Percentiles rank a stretch among this genome's conserved stretches.
Conservation (phyloP, 2,888 invertebrate species). For the Drosophila macrospina region DNA sequence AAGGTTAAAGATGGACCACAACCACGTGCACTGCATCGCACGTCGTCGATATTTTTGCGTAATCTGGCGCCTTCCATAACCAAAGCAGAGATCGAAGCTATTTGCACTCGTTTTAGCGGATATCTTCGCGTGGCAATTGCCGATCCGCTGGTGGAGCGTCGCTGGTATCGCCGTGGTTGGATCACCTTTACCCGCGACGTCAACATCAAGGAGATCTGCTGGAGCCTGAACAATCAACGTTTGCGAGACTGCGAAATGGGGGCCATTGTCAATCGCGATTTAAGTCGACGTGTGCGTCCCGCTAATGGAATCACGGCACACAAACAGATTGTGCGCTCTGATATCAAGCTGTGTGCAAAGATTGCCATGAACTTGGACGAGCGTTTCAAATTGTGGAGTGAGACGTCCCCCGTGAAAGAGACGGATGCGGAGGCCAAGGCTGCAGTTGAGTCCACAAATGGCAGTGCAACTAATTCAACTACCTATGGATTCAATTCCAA, state of each 20-base stretch:
- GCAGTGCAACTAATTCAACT: conserved; percentile 18
- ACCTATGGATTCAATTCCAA: conserved; percentile 90
- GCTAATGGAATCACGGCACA: conserved; percentile 96
- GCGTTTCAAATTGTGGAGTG: conserved; percentile 92
- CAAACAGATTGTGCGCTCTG: conserved; percentile 94
- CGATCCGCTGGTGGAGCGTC: conserved; percentile 97
- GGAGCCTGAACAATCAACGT: conserved; percentile 98
- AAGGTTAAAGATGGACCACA: conserved; percentile 85
- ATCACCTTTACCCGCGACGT: conserved; percentile 98
- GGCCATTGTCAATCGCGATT: conserved; percentile 97
- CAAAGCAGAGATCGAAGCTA: conserved; percentile 97
- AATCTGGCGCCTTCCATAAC: conserved; percentile 98
- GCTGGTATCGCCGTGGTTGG: conserved; percentile 99
- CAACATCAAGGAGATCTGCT: conserved; percentile 99
- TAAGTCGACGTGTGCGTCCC: conserved; percentile 96
- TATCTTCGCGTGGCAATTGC: conserved; percentile 98
- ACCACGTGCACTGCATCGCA: conserved; percentile 94
- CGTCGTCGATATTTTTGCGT: conserved; percentile 97
- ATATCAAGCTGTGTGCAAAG: conserved; percentile 96
- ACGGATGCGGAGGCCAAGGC: conserved; percentile 8
- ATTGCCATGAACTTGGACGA: conserved; percentile 96
- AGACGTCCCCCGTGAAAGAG: conserved; percentile 6
- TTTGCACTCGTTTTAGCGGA: conserved; percentile 96
- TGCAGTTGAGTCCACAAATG: conserved; percentile 43
- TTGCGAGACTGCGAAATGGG: conserved; percentile 87